Conservation (phyloP, 1,140 invertebrate species). For the Rhyacophila brunnea region DNA sequence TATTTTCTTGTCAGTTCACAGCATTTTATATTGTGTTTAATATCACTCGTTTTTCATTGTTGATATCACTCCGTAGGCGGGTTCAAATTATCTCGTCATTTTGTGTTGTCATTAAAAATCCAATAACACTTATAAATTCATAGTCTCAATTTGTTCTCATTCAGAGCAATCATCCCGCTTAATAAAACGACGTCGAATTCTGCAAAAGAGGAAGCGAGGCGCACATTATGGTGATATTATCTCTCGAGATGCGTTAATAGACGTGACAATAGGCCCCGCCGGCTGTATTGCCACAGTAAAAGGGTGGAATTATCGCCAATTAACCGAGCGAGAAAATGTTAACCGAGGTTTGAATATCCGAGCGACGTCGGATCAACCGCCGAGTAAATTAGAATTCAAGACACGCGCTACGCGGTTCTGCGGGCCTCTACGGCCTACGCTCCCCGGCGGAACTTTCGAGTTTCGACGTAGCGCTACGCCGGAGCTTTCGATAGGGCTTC, state of each 20-base stretch:
- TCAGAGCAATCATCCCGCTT: too few species aligned
- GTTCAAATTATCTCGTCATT: too few species aligned
- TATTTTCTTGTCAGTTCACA: slow-evolving; percentile 2
- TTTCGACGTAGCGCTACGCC: neutral
- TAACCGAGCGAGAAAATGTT: slow-evolving; percentile 13
- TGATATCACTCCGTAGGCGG: neutral
- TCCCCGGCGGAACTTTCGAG: slow-evolving; percentile 11
- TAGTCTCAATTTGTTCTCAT: too few species aligned
- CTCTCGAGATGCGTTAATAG: slow-evolving; percentile 23
- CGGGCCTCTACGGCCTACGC: slow-evolving; percentile 7
- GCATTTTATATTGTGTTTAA: neutral
- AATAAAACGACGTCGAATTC: neutral
- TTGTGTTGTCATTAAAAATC: neutral
- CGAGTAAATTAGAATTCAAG: slow-evolving; percentile 57
- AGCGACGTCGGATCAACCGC: slow-evolving; percentile 37
- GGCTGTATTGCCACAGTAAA: slow-evolving; percentile 1
- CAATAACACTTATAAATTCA: too few species aligned
- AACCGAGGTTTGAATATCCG: slow-evolving; percentile 14
- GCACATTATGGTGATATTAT: too few species aligned
- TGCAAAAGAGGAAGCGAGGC: slow-evolving; percentile 8
- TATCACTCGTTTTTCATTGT: neutral
- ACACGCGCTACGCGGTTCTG: slow-evolving; percentile 44
- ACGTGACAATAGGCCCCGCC: slow-evolving; percentile 21
- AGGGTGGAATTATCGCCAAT: slow-evolving; percentile 32
- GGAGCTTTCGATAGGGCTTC: neutral